Evolutionary conservation across 2,113 vertebrate genomes (phyloP).

Genomic region (Rhinoderma darwinii): DNA sequence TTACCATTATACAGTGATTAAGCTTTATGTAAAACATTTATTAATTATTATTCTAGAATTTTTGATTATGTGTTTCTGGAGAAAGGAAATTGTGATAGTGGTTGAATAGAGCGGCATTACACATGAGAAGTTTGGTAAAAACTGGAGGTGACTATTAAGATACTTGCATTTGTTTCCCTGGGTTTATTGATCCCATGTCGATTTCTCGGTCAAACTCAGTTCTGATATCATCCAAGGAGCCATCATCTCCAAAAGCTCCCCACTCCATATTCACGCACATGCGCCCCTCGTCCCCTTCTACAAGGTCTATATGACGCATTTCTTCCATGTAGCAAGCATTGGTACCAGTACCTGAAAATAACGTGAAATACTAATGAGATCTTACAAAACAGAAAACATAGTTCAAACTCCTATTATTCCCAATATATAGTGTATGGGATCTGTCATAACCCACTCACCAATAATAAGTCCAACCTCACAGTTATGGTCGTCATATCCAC

Average conservation of each 20-base stretch:
- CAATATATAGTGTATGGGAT: neutral
- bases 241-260: conserved; percentile 94
- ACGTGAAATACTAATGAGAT: neutral
- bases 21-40: no score
- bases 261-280: conserved; percentile 99
- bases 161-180: conserved; percentile 93
- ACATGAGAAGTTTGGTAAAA: no score
- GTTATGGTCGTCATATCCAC: conserved; percentile 93
- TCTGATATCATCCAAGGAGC: conserved; percentile 82
- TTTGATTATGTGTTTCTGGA: no score
- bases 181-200: conserved; percentile 93
- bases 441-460: conserved; percentile 71
- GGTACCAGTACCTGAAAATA: conserved; percentile 84
- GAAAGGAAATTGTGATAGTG: no score
- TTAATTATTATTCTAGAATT: no score
- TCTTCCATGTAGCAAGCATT: conserved; percentile 99
- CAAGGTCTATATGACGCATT: conserved; percentile 89
- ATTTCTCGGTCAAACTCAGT: conserved; percentile 90
- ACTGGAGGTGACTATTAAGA: neutral
- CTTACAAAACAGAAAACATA: neutral
- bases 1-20: no score
- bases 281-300: conserved; percentile 92
- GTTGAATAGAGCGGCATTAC: neutral
- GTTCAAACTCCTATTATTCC: neutral
- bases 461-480: conserved; percentile 96